Evolutionary conservation across 2,888 invertebrate species (phyloP).

Genomic region (Ceraclea dissimilis): DNA sequence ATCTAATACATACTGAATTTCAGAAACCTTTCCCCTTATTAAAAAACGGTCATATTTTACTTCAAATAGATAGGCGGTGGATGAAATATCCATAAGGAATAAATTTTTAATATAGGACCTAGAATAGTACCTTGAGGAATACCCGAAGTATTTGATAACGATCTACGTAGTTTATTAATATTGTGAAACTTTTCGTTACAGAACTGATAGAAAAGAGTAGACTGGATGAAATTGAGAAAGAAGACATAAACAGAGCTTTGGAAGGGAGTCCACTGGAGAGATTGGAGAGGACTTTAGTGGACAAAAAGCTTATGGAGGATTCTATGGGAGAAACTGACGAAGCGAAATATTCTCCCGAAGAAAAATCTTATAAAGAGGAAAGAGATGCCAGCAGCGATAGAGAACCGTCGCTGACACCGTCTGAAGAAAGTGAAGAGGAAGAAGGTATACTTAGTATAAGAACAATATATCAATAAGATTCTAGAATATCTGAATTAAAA

Average conservation of each 20-base stretch:
- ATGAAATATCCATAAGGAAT: too few relatives aligned
- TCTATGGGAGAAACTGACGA: constrained; percentile 51
- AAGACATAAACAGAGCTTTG: constrained; percentile 22
- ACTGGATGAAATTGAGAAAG: constrained; percentile 20
- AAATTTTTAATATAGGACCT: too few relatives aligned
- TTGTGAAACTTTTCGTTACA: constrained; percentile 1
- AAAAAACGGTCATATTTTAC: too few relatives aligned
- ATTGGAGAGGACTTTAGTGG: constrained; percentile 10
- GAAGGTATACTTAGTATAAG: constrained; percentile 34
- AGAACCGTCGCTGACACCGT: constrained; percentile 42
- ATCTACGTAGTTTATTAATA: too few relatives aligned
- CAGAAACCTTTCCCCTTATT: too few relatives aligned
- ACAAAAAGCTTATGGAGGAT: constrained; percentile 23
- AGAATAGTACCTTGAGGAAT: too few relatives aligned
- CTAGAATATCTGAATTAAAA: too few relatives aligned
- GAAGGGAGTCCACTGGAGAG: constrained; percentile 33
- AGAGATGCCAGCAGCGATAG: constrained; percentile 58
- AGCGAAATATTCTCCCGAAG: constrained; percentile 72
- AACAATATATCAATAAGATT: background rate
- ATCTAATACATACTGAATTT: background rate
- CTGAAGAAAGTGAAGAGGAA: constrained; percentile 46
- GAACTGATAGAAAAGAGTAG: constrained; percentile 22
- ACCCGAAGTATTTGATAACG: too few relatives aligned
- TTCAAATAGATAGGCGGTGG: too few relatives aligned
- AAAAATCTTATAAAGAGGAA: constrained; percentile 58